Percentiles rank a stretch among this genome's conserved stretches.
These are phyloP conservation scores for Gyrodactylus salaris DNA, from an alignment of 1,140 invertebrate genomes.

Conservation along the genomic window DNA sequence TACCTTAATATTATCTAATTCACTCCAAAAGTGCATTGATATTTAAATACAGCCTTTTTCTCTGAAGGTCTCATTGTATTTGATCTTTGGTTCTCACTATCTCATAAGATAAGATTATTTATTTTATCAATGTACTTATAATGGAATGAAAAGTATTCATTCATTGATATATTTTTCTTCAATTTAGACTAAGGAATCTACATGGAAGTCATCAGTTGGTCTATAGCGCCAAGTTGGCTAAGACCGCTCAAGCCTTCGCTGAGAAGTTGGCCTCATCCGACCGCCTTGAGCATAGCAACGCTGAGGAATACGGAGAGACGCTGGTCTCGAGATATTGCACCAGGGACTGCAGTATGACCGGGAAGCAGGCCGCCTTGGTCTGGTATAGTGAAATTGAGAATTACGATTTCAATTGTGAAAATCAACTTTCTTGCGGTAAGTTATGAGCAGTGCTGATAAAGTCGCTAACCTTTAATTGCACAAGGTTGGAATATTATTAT, in stretches of 20 bases:
- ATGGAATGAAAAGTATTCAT: not conserved
- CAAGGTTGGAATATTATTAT: not conserved
- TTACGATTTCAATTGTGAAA: slow-evolving; percentile 27
- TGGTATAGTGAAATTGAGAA: slow-evolving; percentile 46
- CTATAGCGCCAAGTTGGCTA: slow-evolving; percentile 26
- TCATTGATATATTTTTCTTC: not conserved
- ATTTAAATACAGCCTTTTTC: too few relatives aligned
- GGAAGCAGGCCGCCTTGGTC: slow-evolving; percentile 43
- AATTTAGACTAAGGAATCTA: not conserved
- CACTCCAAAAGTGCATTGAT: too few relatives aligned
- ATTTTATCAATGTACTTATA: too few relatives aligned
- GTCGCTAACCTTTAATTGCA: too few relatives aligned
- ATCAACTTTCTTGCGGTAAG: slow-evolving; percentile 2
- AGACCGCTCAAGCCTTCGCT: slow-evolving; percentile 39
- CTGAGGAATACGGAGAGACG: not conserved
- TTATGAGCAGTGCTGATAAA: too few relatives aligned
- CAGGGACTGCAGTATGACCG: slow-evolving; percentile 16
- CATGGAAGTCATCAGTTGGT: not conserved
- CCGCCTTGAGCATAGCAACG: slow-evolving; percentile 29
- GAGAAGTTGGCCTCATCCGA: slow-evolving; percentile 32
- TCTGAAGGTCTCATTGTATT: too few relatives aligned
- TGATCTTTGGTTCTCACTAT: too few relatives aligned
- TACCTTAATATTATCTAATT: too few relatives aligned
- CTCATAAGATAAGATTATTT: too few relatives aligned
- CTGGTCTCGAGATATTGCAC: not conserved